Conservation (phyloP, 2,797 vertebrate genomes). For the Acanthurus tractus region DNA sequence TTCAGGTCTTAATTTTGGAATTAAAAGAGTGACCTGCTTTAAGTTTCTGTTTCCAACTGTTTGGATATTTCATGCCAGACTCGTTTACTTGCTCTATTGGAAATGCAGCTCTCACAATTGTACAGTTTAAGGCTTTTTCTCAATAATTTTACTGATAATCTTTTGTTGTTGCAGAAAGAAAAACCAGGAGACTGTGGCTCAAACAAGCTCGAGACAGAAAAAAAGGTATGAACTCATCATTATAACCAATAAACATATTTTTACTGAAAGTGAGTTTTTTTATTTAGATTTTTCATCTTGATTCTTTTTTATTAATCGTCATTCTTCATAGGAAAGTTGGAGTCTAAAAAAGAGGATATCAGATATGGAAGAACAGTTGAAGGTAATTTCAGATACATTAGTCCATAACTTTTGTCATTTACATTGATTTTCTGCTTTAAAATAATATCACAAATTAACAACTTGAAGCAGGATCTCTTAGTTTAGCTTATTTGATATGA, state of each 20-base stretch:
- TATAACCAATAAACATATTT: not conserved
- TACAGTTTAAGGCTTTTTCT: not conserved
- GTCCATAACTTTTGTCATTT: not conserved
- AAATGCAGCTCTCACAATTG: not conserved
- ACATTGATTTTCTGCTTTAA: not conserved
- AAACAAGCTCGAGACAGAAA: constrained; percentile 90
- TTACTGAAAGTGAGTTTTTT: not conserved
- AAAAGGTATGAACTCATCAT: constrained; percentile 82
- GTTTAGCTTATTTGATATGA: not conserved
- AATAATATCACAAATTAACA: not conserved
- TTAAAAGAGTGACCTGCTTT: not conserved
- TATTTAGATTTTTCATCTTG: not conserved
- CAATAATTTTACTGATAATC: constrained; percentile 9
- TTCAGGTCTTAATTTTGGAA: not conserved
- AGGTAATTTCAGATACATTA: constrained; percentile 83
- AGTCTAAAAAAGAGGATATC: constrained; percentile 92
- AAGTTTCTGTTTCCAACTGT: not conserved
- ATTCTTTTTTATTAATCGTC: constrained; percentile 17
- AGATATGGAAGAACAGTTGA: constrained; percentile 95
- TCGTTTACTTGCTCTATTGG: constrained; percentile 7
- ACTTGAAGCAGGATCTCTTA: not conserved
- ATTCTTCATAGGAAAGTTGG: constrained; percentile 87
- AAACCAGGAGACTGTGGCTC: constrained; percentile 77
- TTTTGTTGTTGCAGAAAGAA: constrained; percentile 54
- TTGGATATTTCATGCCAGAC: constrained; percentile 26